Conservation (phyloP, 1,140 invertebrate genomes). For the Trachymyrmex septentrionalis region DNA sequence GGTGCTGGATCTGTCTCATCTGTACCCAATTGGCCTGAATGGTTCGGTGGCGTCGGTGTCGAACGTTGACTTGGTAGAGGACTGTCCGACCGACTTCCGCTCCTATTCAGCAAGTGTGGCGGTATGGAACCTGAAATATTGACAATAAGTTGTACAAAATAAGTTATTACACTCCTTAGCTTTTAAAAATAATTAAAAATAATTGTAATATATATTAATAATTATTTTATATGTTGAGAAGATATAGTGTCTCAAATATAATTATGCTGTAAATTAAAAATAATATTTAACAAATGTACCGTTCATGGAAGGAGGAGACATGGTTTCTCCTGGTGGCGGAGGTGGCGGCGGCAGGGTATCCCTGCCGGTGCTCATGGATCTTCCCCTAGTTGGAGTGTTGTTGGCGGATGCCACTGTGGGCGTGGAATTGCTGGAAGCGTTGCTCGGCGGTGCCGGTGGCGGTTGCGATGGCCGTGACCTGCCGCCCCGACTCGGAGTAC, state of each 20-base stretch:
- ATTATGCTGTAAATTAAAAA: not conserved
- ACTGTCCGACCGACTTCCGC: conserved; percentile 85
- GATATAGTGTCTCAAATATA: not conserved
- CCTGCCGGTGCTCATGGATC: conserved; percentile 89
- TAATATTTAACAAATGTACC: conserved; percentile 69
- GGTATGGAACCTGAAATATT: conserved; percentile 86
- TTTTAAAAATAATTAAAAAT: conserved; percentile 1
- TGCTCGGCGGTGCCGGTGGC: conserved; percentile 94
- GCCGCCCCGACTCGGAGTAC: conserved; percentile 87
- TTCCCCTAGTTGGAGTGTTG: conserved; percentile 90
- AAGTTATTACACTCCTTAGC: not conserved
- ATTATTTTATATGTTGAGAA: not conserved
- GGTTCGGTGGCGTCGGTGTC: conserved; percentile 87
- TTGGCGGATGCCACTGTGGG: conserved; percentile 89
- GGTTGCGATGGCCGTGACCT: conserved; percentile 93
- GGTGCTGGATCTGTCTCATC: conserved; percentile 84
- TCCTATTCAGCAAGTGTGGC: conserved; percentile 83
- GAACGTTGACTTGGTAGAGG: conserved; percentile 87
- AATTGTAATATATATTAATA: not conserved
- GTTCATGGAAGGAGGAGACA: conserved; percentile 87
- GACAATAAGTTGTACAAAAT: conserved; percentile 24
- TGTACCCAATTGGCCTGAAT: conserved; percentile 78
- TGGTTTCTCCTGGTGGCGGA: conserved; percentile 90
- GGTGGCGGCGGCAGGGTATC: conserved; percentile 95
- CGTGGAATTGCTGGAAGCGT: conserved; percentile 89